Conservation (phyloP, 2,113 vertebrate genomes). For the Coregonus clupeaformis region DNA sequence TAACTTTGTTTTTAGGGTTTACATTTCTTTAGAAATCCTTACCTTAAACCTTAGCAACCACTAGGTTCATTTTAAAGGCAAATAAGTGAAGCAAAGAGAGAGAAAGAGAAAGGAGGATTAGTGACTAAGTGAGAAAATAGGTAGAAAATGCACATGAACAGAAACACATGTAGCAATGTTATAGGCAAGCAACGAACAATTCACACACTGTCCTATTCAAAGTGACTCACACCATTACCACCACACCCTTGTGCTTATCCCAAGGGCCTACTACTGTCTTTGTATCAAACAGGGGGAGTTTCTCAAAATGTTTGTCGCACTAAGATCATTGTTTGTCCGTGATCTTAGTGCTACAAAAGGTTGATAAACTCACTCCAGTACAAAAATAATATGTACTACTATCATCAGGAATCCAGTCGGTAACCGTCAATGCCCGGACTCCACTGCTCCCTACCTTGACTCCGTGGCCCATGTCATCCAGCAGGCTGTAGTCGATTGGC, state of each 20-base stretch:
- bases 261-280: background rate
- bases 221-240: background rate
- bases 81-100: constrained; percentile 85
- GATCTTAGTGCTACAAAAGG: too few species aligned
- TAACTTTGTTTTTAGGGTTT: background rate
- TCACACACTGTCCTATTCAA: background rate
- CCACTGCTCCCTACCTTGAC: constrained; percentile 85
- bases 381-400: too few species aligned
- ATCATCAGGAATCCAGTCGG: too few species aligned
- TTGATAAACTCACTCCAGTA: too few species aligned
- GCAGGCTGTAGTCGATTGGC: constrained; percentile 95
- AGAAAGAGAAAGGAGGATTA: constrained; percentile 85
- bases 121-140: constrained; percentile 60
- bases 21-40: constrained; percentile 73
- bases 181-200: constrained; percentile 39
- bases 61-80: constrained; percentile 87
- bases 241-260: too few species aligned
- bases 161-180: too few species aligned
- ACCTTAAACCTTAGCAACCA: constrained; percentile 99
- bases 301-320: background rate
- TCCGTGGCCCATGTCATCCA: constrained; percentile 98
- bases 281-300: background rate
- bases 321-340: too few species aligned
- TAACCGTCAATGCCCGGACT: background rate
- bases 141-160: constrained; percentile 21